phyloP scores from a whole-genome alignment of 2,888 invertebrate species.

The Papilio demoleus region DNA sequence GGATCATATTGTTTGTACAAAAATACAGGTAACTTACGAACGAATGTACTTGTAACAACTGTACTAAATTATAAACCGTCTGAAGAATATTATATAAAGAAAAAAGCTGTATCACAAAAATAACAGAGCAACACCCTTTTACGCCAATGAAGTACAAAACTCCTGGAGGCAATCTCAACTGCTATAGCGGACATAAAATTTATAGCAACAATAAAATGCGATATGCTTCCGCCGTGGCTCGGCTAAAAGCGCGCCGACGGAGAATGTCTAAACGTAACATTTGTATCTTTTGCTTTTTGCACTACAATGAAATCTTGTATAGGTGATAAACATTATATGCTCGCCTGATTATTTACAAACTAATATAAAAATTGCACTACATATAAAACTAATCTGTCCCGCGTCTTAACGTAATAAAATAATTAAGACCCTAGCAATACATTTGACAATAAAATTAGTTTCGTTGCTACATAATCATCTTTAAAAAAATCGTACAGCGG shows the following conservation, averaged over 20 bases:
- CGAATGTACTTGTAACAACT: slow-evolving; percentile 5
- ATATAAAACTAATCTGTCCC: not conserved
- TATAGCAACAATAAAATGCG: slow-evolving; percentile 80
- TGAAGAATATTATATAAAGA: slow-evolving; percentile 28
- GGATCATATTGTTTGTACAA: too few species aligned
- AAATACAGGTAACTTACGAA: not conserved
- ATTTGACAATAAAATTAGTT: too few species aligned
- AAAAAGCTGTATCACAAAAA: slow-evolving; percentile 42
- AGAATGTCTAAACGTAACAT: slow-evolving; percentile 41
- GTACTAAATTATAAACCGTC: slow-evolving; percentile 5
- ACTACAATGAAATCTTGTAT: slow-evolving; percentile 27
- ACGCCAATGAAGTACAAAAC: slow-evolving; percentile 70
- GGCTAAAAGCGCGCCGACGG: slow-evolving; percentile 63
- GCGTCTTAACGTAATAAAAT: not conserved
- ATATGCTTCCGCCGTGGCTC: slow-evolving; percentile 63
- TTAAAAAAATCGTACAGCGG: too few species aligned
- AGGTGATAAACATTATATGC: slow-evolving; percentile 18
- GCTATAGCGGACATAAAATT: slow-evolving; percentile 69
- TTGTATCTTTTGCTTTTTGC: slow-evolving; percentile 43
- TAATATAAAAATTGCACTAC: not conserved
- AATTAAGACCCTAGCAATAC: too few species aligned
- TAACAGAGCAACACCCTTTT: slow-evolving; percentile 53
- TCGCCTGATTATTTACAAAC: not conserved
- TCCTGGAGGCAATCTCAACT: slow-evolving; percentile 76
- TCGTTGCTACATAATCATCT: too few species aligned